These are phyloP conservation scores for Turdus rufiventris DNA, from an alignment of 2,113 vertebrate species.

Conservation along the genomic window DNA sequence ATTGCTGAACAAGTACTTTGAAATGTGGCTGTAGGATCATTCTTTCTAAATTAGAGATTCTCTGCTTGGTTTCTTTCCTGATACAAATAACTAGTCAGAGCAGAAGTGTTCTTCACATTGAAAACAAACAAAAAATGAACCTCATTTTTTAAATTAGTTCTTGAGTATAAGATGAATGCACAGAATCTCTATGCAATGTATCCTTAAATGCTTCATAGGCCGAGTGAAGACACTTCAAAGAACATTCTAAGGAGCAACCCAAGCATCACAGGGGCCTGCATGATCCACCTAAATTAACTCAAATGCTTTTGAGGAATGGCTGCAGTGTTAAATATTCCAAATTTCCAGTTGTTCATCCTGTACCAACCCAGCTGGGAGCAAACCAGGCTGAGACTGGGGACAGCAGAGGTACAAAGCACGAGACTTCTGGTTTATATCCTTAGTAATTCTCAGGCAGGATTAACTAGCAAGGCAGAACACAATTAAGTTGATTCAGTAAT, in stretches of 20 bases:
- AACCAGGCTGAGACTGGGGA: too few species aligned
- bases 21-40: neutral
- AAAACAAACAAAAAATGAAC: neutral
- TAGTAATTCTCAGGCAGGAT: neutral
- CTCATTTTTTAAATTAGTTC: neutral
- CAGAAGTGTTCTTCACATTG: neutral
- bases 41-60: neutral
- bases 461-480: neutral
- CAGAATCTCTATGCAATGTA: neutral
- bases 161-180: neutral
- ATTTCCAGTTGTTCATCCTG: neutral
- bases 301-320: neutral
- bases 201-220: neutral
- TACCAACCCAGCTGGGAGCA: neutral
- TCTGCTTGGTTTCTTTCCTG: constrained; percentile 4
- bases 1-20: neutral
- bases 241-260: neutral
- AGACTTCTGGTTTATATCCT: neutral
- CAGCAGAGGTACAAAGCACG: neutral
- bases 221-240: neutral
- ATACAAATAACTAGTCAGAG: neutral
- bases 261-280: neutral
- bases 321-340: neutral
- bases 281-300: neutral
- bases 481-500: neutral